Evolutionary conservation across 2,113 vertebrate species (phyloP).

Genomic region (Nothocercus nigrocapillus): DNA sequence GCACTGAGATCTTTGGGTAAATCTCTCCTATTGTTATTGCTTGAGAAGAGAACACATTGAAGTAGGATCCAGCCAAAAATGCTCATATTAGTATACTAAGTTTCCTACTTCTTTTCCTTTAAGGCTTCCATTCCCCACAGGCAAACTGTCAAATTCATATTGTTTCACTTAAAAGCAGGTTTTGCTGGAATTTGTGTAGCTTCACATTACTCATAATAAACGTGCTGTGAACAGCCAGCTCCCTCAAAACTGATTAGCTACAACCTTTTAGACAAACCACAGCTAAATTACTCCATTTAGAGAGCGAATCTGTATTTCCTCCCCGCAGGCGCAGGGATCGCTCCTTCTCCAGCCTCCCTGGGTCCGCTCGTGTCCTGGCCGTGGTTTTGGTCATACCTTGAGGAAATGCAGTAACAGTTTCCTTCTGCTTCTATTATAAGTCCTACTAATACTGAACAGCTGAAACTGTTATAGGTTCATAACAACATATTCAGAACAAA

Average conservation of each 20-base stretch:
- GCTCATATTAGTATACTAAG: background rate
- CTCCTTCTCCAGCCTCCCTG: background rate
- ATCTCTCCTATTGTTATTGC: background rate
- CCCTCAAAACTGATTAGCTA: background rate
- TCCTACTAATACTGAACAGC: background rate
- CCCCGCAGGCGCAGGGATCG: background rate
- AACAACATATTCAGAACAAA: background rate
- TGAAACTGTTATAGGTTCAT: background rate
- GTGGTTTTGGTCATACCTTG: background rate
- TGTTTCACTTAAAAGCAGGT: background rate
- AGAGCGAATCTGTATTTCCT: background rate
- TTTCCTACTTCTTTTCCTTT: background rate
- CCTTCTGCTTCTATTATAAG: background rate
- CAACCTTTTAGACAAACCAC: background rate
- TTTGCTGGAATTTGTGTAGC: background rate
- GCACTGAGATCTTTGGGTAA: background rate
- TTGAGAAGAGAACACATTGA: background rate
- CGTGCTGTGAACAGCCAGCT: background rate
- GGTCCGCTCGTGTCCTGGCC: fast-evolving
- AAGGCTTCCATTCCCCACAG: background rate
- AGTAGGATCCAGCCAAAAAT: background rate
- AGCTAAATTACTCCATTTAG: background rate
- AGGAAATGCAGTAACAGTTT: background rate
- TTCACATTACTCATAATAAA: background rate
- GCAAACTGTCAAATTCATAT: background rate